Conservation (phyloP, 1,140 invertebrate species). For the Eulimnadia texana region DNA sequence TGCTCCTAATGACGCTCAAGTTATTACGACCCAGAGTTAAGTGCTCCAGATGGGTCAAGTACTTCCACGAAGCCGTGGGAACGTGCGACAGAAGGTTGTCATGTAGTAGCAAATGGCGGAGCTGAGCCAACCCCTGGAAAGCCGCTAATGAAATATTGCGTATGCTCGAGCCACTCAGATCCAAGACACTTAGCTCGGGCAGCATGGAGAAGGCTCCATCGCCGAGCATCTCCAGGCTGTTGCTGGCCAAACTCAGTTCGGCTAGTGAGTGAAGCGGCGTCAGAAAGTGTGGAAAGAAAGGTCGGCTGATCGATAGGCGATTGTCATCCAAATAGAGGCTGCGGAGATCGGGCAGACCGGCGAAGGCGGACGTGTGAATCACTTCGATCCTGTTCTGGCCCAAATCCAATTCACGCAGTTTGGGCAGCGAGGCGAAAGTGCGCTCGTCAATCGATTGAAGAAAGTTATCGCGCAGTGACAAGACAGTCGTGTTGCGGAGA, state of each 20-base stretch:
- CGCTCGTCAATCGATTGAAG: slow-evolving; percentile 57
- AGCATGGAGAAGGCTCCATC: slow-evolving; percentile 59
- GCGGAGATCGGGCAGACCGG: slow-evolving; percentile 53
- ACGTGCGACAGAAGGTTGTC: slow-evolving; percentile 58
- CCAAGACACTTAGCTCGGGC: slow-evolving; percentile 52
- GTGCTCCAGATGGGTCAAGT: slow-evolving; percentile 57
- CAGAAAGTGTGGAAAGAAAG: slow-evolving; percentile 35
- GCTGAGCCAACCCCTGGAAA: slow-evolving; percentile 49
- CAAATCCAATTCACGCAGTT: slow-evolving; percentile 69
- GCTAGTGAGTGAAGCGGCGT: slow-evolving; percentile 41
- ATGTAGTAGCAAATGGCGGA: slow-evolving; percentile 56
- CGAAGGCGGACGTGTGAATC: slow-evolving; percentile 62
- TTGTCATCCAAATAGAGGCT: slow-evolving; percentile 75
- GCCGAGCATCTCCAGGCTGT: slow-evolving; percentile 54
- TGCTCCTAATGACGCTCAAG: slow-evolving; percentile 46
- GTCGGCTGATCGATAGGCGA: slow-evolving; percentile 53
- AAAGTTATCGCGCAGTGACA: slow-evolving; percentile 68
- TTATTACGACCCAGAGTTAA: slow-evolving; percentile 67
- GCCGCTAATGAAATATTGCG: slow-evolving; percentile 55
- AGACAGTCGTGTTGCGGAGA: slow-evolving; percentile 53
- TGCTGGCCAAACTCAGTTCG: slow-evolving; percentile 66
- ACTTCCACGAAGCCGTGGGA: slow-evolving; percentile 54
- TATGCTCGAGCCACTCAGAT: slow-evolving; percentile 61
- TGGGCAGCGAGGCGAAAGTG: slow-evolving; percentile 54
- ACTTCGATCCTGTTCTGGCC: slow-evolving; percentile 69